phyloP scores from a whole-genome alignment of 92 coral and sea anemone species.

The Zoanthus solanderi region DNA sequence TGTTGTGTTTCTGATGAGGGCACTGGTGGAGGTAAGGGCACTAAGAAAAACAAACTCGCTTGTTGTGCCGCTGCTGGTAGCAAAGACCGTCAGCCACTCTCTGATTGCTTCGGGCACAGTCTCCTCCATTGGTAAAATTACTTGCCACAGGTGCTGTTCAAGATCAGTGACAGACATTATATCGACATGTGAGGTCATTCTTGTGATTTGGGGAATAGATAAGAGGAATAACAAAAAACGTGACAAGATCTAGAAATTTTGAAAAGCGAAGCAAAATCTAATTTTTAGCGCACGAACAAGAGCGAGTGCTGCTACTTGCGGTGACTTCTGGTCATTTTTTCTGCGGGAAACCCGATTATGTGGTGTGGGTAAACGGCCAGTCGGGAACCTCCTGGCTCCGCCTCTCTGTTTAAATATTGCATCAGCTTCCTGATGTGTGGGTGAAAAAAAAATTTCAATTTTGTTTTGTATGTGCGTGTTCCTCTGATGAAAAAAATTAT shows the following conservation, averaged over 20 bases:
- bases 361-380: no score
- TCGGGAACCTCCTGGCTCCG: neutral
- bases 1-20: neutral
- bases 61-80: slow-evolving; percentile 50
- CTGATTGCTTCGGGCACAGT: slow-evolving; percentile 15
- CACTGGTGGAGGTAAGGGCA: neutral
- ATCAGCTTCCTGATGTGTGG: neutral
- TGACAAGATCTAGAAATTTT: neutral
- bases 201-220: neutral
- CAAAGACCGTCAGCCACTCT: slow-evolving; percentile 20
- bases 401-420: neutral
- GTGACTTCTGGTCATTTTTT: neutral
- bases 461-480: neutral
- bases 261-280: neutral
- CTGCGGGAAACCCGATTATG: neutral
- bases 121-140: slow-evolving; percentile 27
- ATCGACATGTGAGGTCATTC: slow-evolving; percentile 5
- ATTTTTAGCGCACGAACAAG: neutral
- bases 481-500: slow-evolving; percentile 5
- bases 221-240: neutral
- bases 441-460: neutral
- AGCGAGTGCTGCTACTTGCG: neutral
- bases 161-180: slow-evolving; percentile 2
- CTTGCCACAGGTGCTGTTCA: slow-evolving; percentile 35
- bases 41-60: slow-evolving; percentile 26